Percentiles rank a stretch among this genome's conserved stretches.
Conservation (phyloP, 2,888 invertebrate species). For the Laspeyria flexula region DNA sequence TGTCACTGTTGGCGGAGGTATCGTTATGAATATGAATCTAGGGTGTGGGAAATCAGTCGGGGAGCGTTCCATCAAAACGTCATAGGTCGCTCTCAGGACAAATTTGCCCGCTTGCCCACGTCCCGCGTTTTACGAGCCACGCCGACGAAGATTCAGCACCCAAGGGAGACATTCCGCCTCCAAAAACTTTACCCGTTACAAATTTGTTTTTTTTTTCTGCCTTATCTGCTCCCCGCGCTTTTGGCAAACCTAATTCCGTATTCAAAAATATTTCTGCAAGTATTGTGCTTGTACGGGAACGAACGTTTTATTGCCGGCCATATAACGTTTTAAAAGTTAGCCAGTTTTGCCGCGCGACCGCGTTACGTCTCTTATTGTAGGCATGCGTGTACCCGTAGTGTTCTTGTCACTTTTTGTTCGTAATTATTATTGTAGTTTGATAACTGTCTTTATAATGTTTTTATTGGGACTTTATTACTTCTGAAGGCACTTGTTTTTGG, state of each 20-base stretch:
- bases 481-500: conserved; percentile 41
- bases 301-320: conserved; percentile 83
- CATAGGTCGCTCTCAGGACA: conserved; percentile 85
- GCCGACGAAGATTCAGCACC: conserved; percentile 86
- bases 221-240: conserved; percentile 85
- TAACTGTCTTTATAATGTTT: conserved; percentile 59
- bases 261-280: conserved; percentile 86
- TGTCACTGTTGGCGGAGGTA: conserved; percentile 67
- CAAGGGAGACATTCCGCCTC: conserved; percentile 85
- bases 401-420: conserved; percentile 64
- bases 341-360: conserved; percentile 74
- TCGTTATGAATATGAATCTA: conserved; percentile 85
- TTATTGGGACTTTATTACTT: conserved; percentile 64
- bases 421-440: conserved; percentile 81
- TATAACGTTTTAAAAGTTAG: conserved; percentile 86
- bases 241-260: conserved; percentile 86
- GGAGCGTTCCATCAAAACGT: conserved; percentile 85
- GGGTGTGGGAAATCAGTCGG: conserved; percentile 80
- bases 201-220: conserved; percentile 86
- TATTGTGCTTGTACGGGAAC: conserved; percentile 83
- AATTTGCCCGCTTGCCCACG: conserved; percentile 85
- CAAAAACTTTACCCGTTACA: conserved; percentile 87
- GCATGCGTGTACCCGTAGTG: conserved; percentile 47
- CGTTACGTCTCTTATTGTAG: conserved; percentile 55
- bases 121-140: conserved; percentile 84